Evolutionary conservation across 2,888 invertebrate species (phyloP).

Genomic region (Penaeus monodon): DNA sequence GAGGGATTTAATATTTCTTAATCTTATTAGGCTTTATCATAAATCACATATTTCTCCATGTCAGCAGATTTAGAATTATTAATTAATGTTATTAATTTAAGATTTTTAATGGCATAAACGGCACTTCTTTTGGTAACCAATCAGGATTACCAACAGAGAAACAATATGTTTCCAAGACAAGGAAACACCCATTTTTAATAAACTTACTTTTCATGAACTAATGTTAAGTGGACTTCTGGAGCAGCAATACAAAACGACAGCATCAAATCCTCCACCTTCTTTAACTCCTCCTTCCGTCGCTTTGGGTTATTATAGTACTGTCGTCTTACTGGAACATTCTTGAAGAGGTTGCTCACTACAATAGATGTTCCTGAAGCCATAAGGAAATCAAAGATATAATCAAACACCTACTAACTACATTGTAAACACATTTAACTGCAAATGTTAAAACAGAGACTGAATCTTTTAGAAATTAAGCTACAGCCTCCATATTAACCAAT

Average conservation of each 20-base stretch:
- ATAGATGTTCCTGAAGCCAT: conserved; percentile 73
- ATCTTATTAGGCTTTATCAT: too few relatives aligned
- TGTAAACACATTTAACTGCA: background rate
- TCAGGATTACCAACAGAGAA: background rate
- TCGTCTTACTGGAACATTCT: conserved; percentile 74
- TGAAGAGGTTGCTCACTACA: conserved; percentile 73
- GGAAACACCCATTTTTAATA: too few relatives aligned
- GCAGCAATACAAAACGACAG: conserved; percentile 73
- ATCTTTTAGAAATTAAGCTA: background rate
- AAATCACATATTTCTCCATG: too few relatives aligned
- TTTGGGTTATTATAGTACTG: conserved; percentile 72
- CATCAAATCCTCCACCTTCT: conserved; percentile 73
- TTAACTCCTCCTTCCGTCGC: conserved; percentile 73
- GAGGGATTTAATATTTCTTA: too few relatives aligned
- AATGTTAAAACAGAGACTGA: conserved; percentile 2
- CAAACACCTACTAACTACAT: conserved; percentile 7
- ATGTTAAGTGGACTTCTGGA: conserved; percentile 71
- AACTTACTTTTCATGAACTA: conserved; percentile 71
- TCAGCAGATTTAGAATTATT: too few relatives aligned
- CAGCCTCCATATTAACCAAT: background rate
- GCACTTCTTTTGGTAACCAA: background rate
- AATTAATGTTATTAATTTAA: too few relatives aligned
- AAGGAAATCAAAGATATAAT: conserved; percentile 31
- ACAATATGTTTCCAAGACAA: background rate
- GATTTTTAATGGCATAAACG: background rate